phyloP scores from a whole-genome alignment of 2,113 vertebrate genomes.

The Prionailurus viverrinus region DNA sequence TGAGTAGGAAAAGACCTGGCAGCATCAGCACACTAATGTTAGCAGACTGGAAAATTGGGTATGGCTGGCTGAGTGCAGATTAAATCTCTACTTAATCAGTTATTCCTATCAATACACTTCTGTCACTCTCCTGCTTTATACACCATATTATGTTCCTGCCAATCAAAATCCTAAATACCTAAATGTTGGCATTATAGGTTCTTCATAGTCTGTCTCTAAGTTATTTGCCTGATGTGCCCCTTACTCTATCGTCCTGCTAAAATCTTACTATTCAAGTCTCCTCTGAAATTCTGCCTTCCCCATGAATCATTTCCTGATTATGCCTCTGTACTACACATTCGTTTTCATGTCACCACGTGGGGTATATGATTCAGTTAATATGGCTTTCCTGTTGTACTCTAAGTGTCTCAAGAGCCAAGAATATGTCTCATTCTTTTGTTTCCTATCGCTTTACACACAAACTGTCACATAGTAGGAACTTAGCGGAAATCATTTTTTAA shows the following conservation, averaged over 20 bases:
- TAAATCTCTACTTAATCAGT: neutral
- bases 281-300: neutral
- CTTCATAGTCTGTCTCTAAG: neutral
- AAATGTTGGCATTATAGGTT: neutral
- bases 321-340: neutral
- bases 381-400: neutral
- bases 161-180: slow-evolving; percentile 20
- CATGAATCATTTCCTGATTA: neutral
- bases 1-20: neutral
- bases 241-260: neutral
- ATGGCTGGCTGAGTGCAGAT: neutral
- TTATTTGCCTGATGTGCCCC: neutral
- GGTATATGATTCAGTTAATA: neutral
- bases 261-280: neutral
- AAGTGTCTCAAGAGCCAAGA: neutral
- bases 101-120: neutral
- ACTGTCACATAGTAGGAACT: neutral
- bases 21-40: neutral
- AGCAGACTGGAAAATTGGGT: neutral
- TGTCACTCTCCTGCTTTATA: neutral
- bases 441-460: neutral
- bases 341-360: neutral
- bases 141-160: neutral
- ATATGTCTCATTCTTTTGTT: neutral
- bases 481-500: neutral